Percentiles rank a stretch among this genome's conserved stretches.
phyloP scores from a whole-genome alignment of 2,797 vertebrate genomes.

The Linurgus olivaceus region DNA sequence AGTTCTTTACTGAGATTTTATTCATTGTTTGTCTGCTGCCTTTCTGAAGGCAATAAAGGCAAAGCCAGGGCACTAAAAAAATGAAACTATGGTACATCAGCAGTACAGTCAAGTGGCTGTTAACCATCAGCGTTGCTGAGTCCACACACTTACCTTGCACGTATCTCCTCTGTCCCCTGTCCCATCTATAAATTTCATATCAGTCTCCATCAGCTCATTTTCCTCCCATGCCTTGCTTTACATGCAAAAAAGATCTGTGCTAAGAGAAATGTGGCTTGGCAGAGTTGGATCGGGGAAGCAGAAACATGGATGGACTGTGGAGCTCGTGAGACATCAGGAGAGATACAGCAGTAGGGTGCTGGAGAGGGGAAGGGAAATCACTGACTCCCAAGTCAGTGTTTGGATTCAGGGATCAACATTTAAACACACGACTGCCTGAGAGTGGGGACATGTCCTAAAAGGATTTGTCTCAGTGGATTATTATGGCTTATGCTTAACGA shows the following conservation, averaged over 20 bases:
- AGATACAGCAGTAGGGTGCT: accelerated
- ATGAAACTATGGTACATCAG: background rate
- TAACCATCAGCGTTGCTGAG: background rate
- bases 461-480: background rate
- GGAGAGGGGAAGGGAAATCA: background rate
- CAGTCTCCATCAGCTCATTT: background rate
- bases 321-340: background rate
- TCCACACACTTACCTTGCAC: background rate
- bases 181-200: background rate
- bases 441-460: background rate
- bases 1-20: background rate
- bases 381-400: background rate
- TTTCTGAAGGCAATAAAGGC: background rate
- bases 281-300: background rate
- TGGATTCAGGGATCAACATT: background rate
- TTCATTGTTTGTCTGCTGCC: background rate
- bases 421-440: background rate
- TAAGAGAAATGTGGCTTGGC: background rate
- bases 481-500: background rate
- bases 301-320: background rate
- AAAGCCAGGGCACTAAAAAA: background rate
- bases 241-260: background rate
- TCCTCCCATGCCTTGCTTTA: background rate
- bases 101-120: background rate
- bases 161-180: accelerated